phyloP scores from a whole-genome alignment of 37 sponge, comb jelly and placozoan species.

The Ephydatia muelleri region DNA sequence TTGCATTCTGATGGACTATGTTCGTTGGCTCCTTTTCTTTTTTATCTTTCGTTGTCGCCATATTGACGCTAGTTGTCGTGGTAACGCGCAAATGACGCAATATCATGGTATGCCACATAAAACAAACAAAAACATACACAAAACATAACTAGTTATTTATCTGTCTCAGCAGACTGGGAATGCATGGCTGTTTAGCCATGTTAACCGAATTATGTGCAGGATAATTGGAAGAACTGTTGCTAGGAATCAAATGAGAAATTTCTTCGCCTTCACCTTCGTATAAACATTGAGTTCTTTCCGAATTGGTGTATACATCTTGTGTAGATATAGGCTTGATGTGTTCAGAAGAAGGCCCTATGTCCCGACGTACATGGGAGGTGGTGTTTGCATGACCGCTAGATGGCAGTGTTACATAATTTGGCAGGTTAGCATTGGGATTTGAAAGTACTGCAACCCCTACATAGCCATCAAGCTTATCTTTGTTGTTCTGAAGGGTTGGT shows the following conservation, averaged over 20 bases:
- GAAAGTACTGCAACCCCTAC: neutral
- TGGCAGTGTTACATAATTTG: neutral
- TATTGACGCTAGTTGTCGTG: conserved; percentile 31
- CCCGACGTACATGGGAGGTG: neutral
- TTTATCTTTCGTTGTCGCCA: neutral
- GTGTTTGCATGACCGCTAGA: neutral
- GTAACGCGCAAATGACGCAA: conserved; percentile 22
- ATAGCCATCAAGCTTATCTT: neutral
- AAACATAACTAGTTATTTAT: neutral
- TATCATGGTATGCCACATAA: neutral
- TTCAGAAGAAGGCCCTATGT: neutral
- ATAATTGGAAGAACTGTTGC: neutral
- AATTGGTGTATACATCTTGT: no score
- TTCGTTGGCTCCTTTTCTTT: conserved; percentile 94
- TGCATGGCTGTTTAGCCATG: neutral
- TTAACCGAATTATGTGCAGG: neutral
- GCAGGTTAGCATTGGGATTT: neutral
- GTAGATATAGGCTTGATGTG: neutral
- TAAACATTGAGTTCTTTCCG: neutral
- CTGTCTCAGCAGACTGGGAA: conserved; percentile 4
- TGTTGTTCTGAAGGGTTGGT: neutral
- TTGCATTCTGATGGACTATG: conserved; percentile 97
- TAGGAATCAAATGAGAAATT: neutral
- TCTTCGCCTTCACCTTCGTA: neutral
- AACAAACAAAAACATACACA: neutral